Evolutionary conservation across 2,797 vertebrate genomes (phyloP), one percentile per base, ranked within the genome.

Genomic region (Diplodus puntazzo): DNA sequence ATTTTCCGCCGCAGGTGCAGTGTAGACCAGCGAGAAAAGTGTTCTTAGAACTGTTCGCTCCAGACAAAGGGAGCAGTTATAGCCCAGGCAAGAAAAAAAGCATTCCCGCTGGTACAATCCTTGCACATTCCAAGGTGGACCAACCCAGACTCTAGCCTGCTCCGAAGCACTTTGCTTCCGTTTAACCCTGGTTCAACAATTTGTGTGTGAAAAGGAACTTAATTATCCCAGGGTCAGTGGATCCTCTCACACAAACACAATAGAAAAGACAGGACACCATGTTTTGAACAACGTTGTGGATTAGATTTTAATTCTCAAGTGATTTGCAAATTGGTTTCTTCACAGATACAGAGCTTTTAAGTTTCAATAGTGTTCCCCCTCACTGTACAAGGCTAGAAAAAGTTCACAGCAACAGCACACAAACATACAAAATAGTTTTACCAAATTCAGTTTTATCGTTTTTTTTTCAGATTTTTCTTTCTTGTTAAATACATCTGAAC

Each of bases 351-450:
- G 91, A 92, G 87, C 80, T 85, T 85, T 77, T 17, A 75, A 12
- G 16, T 86, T 81, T 73, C 64, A 74, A 68, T 78, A 39, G 21
- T 69, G 57, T 67, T 27, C 50, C 79, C 73, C 80, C 66, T 83
- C 81, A 88, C 90, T 95, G 94, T 95, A 95, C 93, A 95, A 91
- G 89, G 91, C 92, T 96, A 95, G 92, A 96, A 96, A 94, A 96
- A 93, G 85, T 86, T 92, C 93, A 96, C 94, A 92, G 92, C 92
- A 92, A 95, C 93, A 84, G 91, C 95, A 96, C 97, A 97, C 92
- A 97, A 97, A 99, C 97, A 96, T 96, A 98, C 95, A 98, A 98
- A 97, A 99, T 97, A 96, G 92, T 94, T 97, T 95, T 97, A 97
- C 96, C 97, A 98, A 98, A 97, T 92, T 82, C 87, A 85, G 85